Evolutionary conservation across 2,113 vertebrate species (phyloP), one percentile per base, ranked within the genome.

Genomic region (Pteronura brasiliensis): DNA sequence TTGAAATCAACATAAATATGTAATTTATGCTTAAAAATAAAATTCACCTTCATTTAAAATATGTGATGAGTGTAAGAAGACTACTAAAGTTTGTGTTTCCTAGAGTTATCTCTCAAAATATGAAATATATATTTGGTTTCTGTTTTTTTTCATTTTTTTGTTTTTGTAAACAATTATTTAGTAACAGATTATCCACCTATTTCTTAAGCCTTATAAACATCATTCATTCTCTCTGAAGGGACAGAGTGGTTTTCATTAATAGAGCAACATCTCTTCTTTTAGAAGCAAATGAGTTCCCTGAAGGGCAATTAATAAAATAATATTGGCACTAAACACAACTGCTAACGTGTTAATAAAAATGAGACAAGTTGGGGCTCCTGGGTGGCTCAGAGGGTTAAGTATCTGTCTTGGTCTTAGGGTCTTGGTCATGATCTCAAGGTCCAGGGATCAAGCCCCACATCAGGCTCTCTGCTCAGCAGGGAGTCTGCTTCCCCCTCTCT

Each of bases 271-370:
- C 98, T 98, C 97, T 97, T 98, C 97, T 96, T 98, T 98, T 94
- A 97, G 86, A 97, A 97, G 93, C 93, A 97, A 98, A 97, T 97
- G n/a, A 98, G 67, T 88, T 98, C 97, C 97, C 97, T 94, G 71
- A 98, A 97, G 95, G 89, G 96, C 85, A 98, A 97, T 98, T 99
- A 98, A 98, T 98, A 98, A 98, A 96, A 98, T 49, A 97, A 98
- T 98, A 96, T 97, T 97, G 92, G 92, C 97, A 96, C 91, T 97
- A 98, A 98, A 97, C 94, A 97, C 59, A 97, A 85, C 71, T 98
- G 97, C 67, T 74, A 69, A 98, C 95, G 92, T 98, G 96, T 98
- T 98, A 93, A 92, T 97, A 95, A 97, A 97, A 96, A n/a, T n/a
- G 29, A 23, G 90, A 84, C 34, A 97, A 74, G 29, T 96, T 81